These are phyloP conservation scores for Microctonus hyperodae DNA, from an alignment of 2,888 invertebrate species.

Conservation along the genomic window DNA sequence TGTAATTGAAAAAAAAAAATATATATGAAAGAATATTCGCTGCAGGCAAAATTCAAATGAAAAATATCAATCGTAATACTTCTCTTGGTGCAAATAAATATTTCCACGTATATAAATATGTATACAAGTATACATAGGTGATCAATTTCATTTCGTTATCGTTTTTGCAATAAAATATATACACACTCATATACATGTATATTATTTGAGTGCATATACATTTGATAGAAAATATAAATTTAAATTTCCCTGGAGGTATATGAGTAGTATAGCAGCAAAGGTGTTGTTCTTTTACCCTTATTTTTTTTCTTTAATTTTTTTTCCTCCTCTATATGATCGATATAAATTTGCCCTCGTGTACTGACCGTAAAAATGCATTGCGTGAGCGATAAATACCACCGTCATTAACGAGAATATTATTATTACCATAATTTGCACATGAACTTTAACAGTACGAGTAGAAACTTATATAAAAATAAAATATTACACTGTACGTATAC, in stretches of 20 bases:
- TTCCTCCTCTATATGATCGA: conserved; percentile 1
- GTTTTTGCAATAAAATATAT: neutral
- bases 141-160: conserved; percentile 23
- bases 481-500: neutral
- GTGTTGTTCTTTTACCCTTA: neutral
- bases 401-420: neutral
- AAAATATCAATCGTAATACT: neutral
- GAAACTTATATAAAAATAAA: neutral
- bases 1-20: neutral
- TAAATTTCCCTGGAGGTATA: conserved; percentile 3
- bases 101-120: neutral
- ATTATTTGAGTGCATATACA: neutral
- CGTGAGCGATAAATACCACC: conserved; percentile 11
- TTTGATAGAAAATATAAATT: neutral
- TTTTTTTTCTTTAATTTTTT: neutral
- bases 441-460: neutral
- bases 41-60: neutral
- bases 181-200: neutral
- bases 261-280: neutral
- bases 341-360: neutral
- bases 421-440: neutral
- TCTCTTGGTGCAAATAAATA: neutral
- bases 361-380: conserved; percentile 13
- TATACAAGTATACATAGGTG: neutral
- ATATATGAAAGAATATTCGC: neutral